phyloP scores from a whole-genome alignment of 1,140 invertebrate species.

The Pseudomyrmex gracilis region DNA sequence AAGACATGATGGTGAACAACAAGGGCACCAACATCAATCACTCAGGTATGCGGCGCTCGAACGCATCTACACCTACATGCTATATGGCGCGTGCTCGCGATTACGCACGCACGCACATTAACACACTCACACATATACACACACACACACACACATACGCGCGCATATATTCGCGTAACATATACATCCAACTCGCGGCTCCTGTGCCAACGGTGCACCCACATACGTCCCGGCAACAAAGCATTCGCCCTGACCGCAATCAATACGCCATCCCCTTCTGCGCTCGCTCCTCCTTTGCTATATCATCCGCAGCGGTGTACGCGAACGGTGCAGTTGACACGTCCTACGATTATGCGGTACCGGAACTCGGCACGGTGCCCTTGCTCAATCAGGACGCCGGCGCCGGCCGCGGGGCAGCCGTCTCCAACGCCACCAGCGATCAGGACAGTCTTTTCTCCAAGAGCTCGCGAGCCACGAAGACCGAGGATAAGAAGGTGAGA shows the following conservation, averaged over 20 bases:
- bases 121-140: background rate
- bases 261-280: slow-evolving; percentile 75
- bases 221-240: slow-evolving; percentile 71
- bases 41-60: slow-evolving; percentile 79
- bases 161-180: background rate
- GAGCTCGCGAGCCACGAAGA: slow-evolving; percentile 80
- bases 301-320: slow-evolving; percentile 82
- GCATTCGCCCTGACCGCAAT: slow-evolving; percentile 80
- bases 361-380: slow-evolving; percentile 90
- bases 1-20: slow-evolving; percentile 88
- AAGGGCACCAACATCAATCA: slow-evolving; percentile 85
- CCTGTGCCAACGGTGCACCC: slow-evolving; percentile 45
- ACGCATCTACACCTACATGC: slow-evolving; percentile 33
- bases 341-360: slow-evolving; percentile 91
- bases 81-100: background rate
- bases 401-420: slow-evolving; percentile 65
- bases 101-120: background rate
- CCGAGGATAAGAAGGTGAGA: slow-evolving; percentile 85
- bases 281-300: slow-evolving; percentile 78
- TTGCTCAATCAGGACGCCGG: slow-evolving; percentile 85
- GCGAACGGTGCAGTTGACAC: slow-evolving; percentile 84
- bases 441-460: slow-evolving; percentile 85
- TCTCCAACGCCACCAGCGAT: slow-evolving; percentile 78
- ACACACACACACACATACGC: background rate
- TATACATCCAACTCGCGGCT: slow-evolving; percentile 34